These are phyloP conservation scores for Agrochola lota DNA, from an alignment of 2,888 invertebrate genomes.

Conservation along the genomic window DNA sequence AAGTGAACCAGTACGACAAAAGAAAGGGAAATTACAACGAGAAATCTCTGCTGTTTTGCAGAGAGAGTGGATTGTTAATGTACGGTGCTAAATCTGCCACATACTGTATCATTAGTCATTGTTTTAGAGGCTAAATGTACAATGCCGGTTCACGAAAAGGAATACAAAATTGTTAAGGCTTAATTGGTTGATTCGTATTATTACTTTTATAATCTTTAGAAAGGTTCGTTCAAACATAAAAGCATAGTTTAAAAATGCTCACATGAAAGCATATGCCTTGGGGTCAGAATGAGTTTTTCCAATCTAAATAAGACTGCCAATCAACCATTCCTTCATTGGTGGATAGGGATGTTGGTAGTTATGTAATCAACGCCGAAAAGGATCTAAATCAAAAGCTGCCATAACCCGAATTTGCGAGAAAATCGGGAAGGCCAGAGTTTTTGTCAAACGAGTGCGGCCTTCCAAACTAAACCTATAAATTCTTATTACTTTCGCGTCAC, in stretches of 20 bases:
- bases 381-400: constrained; percentile 45
- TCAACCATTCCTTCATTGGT: neutral
- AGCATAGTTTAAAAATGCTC: too few relatives aligned
- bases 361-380: constrained; percentile 40
- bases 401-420: constrained; percentile 38
- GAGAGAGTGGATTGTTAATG: constrained; percentile 4
- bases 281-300: neutral
- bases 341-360: neutral
- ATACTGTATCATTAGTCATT: neutral
- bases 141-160: neutral
- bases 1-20: constrained; percentile 58
- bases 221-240: too few relatives aligned
- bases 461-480: constrained; percentile 55
- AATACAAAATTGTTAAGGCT: neutral
- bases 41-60: constrained; percentile 2
- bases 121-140: neutral
- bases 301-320: neutral
- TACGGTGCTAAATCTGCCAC: neutral
- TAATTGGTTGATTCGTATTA: neutral
- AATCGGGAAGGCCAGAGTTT: constrained; percentile 35
- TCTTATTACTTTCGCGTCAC: constrained; percentile 56
- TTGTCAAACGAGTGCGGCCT: constrained; percentile 47
- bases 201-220: too few relatives aligned
- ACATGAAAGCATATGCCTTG: neutral
- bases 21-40: constrained; percentile 46